Conservation (phyloP, 2,888 invertebrate species). For the Pristionchus arcanus region DNA sequence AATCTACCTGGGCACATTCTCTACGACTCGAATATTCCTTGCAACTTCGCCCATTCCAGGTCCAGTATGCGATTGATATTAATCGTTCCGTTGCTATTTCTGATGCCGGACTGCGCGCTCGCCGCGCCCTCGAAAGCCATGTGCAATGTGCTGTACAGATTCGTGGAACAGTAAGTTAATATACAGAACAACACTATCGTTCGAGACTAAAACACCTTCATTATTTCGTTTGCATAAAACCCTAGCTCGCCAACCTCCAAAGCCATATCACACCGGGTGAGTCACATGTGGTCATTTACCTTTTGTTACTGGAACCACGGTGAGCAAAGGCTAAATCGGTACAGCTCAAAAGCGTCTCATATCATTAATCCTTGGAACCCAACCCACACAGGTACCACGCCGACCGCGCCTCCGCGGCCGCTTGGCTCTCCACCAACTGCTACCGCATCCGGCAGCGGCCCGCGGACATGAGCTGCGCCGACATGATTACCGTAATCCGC, state of each 20-base stretch:
- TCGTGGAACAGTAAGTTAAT: constrained; percentile 10
- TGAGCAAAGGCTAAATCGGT: background rate
- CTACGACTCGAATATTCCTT: too few relatives aligned
- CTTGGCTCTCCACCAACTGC: constrained; percentile 63
- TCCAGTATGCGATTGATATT: background rate
- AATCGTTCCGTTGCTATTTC: constrained; percentile 7
- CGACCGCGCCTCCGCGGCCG: background rate
- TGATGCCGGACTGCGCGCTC: background rate
- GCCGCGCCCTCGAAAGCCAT: constrained; percentile 2
- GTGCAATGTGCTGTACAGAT: constrained; percentile 11
- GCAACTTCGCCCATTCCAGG: too few relatives aligned
- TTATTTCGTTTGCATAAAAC: background rate
- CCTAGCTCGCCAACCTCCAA: background rate
- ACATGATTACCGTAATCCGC: constrained; percentile 63
- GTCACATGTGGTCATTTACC: too few relatives aligned
- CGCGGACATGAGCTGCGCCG: constrained; percentile 71
- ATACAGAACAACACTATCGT: background rate
- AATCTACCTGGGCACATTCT: too few relatives aligned
- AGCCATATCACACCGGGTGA: background rate
- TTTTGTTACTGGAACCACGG: background rate
- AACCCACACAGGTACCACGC: background rate
- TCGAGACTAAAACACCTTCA: background rate
- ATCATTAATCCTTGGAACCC: background rate
- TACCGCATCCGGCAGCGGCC: constrained; percentile 73
- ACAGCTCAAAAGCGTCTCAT: background rate